Base-by-base conservation (phyloP, 2,797 vertebrate genomes). In the Acanthurus leucopareius region DNA sequence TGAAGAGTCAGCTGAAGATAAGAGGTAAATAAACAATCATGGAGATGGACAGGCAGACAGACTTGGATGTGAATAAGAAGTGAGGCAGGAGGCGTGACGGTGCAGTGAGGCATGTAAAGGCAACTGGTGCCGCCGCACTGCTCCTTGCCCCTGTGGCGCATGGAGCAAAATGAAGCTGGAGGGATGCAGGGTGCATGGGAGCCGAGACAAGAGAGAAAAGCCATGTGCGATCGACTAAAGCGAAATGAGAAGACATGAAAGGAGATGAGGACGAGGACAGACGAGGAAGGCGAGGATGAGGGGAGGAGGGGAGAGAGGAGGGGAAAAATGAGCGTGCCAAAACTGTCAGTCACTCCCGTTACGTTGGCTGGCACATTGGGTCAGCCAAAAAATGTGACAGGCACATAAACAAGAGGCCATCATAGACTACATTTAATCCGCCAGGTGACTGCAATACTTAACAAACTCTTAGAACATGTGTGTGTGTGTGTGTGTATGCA, bases 51-150 rank as follows among this genome's bases (percentile, higher is more conserved):
- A 62, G 68, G 75, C 75, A 68, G 72, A 80, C 48, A 84, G 77
- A 83, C 87, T 77, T 70, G 77, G 79, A 86, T 66, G 75, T 85
- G 89, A 92, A 85, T 83, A 79, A 79, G 79, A 64, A 84, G 81
- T 3, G 40, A 83, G 79, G 79, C 82, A 80, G 88, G 78, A 88
- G 76, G 85, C 48, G 69, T 82, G 87, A 88, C 82, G 19, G 82
- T 45, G 88, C 88, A 80, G 56, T 60, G 80, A 92, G 84, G 92
- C 89, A 73, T 91, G 76, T 80, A 90, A 92, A 90, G 86, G 87
- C 85, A 89, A 89, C 87, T 82, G 90, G 86, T 92, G 87, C 71
- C 20, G 22, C 72, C 52, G 45, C 54, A 59, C 72, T 59, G 81
- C 88, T 86, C 70, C 49, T 67, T 84, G 73, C 69, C 86, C 87